A percentile compares a stretch with the other conserved stretches of the same genome.
phyloP scores from a whole-genome alignment of 1,140 invertebrate genomes.

The Teleopsis dalmanni region DNA sequence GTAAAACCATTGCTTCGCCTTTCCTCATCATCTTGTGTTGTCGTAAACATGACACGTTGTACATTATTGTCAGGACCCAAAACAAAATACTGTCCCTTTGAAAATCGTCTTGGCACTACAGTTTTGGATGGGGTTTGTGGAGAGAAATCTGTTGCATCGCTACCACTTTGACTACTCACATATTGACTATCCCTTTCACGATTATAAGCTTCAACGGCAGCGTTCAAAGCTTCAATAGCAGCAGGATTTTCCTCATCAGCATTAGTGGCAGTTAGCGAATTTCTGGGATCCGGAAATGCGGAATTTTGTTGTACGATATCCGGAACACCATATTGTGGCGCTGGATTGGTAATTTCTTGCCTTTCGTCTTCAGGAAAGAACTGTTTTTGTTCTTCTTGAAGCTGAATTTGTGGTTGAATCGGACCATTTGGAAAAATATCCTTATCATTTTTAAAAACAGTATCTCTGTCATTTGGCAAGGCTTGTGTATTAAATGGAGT shows the following conservation, averaged over 20 bases:
- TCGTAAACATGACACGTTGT: conserved; percentile 30
- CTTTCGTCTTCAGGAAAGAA: neutral
- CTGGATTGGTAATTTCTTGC: conserved; percentile 3
- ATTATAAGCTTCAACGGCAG: conserved; percentile 7
- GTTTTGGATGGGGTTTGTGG: neutral
- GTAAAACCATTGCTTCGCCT: conserved; percentile 26
- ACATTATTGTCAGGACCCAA: conserved; percentile 29
- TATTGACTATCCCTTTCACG: neutral
- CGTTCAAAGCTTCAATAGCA: conserved; percentile 11
- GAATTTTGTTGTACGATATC: conserved; percentile 12
- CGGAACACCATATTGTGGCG: conserved; percentile 23
- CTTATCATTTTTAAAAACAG: neutral
- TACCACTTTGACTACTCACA: neutral
- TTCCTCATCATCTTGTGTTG: conserved; percentile 21
- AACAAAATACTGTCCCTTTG: conserved; percentile 38
- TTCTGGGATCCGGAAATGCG: conserved; percentile 17
- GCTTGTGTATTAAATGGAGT: neutral
- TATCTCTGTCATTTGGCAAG: neutral
- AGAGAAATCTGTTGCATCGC: too few relatives aligned
- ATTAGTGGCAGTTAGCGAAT: conserved; percentile 9
- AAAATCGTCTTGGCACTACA: conserved; percentile 5
- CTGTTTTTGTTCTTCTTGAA: neutral
- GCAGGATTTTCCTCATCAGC: conserved; percentile 1
- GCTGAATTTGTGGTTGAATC: neutral
- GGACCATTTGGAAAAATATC: neutral